Percentiles rank a stretch among this genome's conserved stretches.
phyloP scores from a whole-genome alignment of 2,888 invertebrate genomes.

The Opisthograptis luteolata region DNA sequence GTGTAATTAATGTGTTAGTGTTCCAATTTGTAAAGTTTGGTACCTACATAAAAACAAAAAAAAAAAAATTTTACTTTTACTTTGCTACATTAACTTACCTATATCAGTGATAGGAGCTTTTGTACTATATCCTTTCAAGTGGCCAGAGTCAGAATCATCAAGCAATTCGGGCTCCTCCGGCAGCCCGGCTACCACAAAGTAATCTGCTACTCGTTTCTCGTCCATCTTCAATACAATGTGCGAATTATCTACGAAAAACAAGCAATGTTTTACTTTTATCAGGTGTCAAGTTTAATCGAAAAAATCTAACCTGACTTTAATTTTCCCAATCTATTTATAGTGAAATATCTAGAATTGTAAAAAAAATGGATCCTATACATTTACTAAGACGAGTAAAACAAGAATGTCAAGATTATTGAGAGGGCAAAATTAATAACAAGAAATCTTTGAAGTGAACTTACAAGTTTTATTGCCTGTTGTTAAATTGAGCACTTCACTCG shows the following conservation, averaged over 20 bases:
- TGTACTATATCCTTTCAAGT: slow-evolving; percentile 91
- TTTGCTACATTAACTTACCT: no score
- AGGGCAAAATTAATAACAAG: slow-evolving; percentile 52
- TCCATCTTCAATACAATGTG: slow-evolving; percentile 85
- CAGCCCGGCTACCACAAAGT: slow-evolving; percentile 98
- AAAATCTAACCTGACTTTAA: slow-evolving; percentile 26
- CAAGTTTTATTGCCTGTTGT: slow-evolving; percentile 51
- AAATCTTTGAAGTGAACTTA: slow-evolving; percentile 69
- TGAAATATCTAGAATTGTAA: neutral
- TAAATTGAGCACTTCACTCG: slow-evolving; percentile 45
- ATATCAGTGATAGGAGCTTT: slow-evolving; percentile 98
- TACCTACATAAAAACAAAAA: no score
- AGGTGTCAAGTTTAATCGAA: slow-evolving; percentile 2
- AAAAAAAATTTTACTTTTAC: no score
- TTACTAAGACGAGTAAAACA: neutral
- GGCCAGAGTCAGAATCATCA: slow-evolving; percentile 92
- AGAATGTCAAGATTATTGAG: slow-evolving; percentile 7
- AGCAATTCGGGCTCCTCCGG: slow-evolving; percentile 91
- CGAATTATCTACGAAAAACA: slow-evolving; percentile 47
- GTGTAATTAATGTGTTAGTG: no score
- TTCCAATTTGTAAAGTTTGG: no score
- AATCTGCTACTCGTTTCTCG: slow-evolving; percentile 96
- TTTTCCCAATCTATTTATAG: neutral
- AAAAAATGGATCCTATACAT: no score
- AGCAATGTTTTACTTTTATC: slow-evolving; percentile 23